Evolutionary conservation across 1,140 invertebrate genomes (phyloP).

Genomic region (Cotesia typhae): DNA sequence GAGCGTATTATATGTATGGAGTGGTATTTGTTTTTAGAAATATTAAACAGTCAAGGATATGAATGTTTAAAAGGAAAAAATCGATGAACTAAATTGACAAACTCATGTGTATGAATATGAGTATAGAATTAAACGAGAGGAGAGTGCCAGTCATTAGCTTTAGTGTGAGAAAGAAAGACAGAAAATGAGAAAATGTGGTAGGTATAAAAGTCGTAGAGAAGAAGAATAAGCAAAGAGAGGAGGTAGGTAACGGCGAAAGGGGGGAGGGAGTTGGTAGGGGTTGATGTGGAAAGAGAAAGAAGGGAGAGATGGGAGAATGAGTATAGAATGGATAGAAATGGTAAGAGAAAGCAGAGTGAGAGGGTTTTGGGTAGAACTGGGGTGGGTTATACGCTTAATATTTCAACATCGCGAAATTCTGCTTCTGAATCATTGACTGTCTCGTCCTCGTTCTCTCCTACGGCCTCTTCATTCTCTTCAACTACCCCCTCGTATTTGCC

Average conservation of each 20-base stretch:
- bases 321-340: slow-evolving; percentile 7
- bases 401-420: slow-evolving; percentile 63
- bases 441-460: slow-evolving; percentile 35
- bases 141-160: too few species aligned
- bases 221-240: slow-evolving; percentile 35
- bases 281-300: too few species aligned
- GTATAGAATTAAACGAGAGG: too few species aligned
- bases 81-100: too few species aligned
- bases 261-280: slow-evolving; percentile 32
- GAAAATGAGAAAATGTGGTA: not conserved
- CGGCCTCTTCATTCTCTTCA: slow-evolving; percentile 16
- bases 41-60: too few species aligned
- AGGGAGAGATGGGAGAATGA: not conserved
- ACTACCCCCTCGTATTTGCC: not conserved
- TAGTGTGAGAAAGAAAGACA: too few species aligned
- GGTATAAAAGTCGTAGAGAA: not conserved
- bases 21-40: too few species aligned
- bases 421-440: slow-evolving; percentile 58
- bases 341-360: slow-evolving; percentile 27
- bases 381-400: slow-evolving; percentile 59
- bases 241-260: slow-evolving; percentile 27
- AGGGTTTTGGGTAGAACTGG: slow-evolving; percentile 30
- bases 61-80: too few species aligned
- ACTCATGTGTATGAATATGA: too few species aligned
- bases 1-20: too few species aligned